Base-by-base conservation (phyloP, 1,140 invertebrate genomes). In the Anoplophora glabripennis region DNA sequence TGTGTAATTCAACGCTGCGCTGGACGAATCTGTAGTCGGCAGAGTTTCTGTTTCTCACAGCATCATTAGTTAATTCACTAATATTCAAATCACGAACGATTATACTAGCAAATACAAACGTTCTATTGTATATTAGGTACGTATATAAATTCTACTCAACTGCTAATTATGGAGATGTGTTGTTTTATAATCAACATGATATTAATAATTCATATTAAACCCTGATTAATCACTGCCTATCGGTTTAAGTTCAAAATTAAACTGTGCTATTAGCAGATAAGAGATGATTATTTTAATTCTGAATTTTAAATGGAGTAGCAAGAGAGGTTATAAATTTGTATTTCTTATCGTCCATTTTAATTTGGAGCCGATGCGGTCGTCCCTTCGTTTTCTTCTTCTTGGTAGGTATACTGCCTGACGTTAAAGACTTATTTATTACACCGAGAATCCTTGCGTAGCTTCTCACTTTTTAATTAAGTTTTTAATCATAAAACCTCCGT, bases 401-500 rank as follows among this genome's bases (percentile, higher is more conserved):
- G 11, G 11, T n/a, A 15, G 12, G 12, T n/a, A n/a, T n/a, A 28
- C n/a, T 3, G n/a, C 17, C 17, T 47, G 45, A 47, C 45, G 45
- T 47, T 47, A 47, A 47, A 47, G 21, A 17, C 45, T 47, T 47
- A 47, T 47, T 47, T 47, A 47, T 28, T 15, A 21, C 45, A 28
- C 15, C 15, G 12, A n/a, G 21, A 12, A 41, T 41, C 15, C 21
- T 21, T 21, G 45, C 11, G 14, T 9, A 15, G n/a, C 17, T 55
- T 28, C 36, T 38, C 7, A 34, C 3, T 34, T 55, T 55, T 44
- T 54, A 48, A 60, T 55, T 54, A 60, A 60, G 58, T 53, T 60
- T 60, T 60, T 60, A 60, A 60, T 60, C 49, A 49, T 44, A 48
- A 33, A 46, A 46, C 45, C 45, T 47, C 45, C n/a, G n/a, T 18